Evolutionary conservation across 1,140 invertebrate species (phyloP).

Genomic region (Drosophila subobscura): DNA sequence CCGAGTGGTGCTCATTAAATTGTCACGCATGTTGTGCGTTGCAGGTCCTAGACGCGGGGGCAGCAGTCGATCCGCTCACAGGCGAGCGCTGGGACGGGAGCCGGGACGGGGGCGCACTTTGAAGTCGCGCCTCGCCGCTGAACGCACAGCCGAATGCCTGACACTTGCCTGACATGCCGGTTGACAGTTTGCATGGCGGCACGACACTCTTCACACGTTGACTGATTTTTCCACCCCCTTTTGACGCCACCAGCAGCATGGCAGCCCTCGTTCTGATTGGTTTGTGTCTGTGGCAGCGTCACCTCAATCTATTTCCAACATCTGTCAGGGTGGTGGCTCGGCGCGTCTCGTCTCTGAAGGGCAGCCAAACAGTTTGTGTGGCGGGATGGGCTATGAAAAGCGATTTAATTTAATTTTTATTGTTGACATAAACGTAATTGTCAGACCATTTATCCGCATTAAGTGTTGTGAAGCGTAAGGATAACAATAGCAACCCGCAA

Average conservation of each 20-base stretch:
- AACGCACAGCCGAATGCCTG: conserved; percentile 59
- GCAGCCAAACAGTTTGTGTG: background rate
- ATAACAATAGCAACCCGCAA: conserved; percentile 58
- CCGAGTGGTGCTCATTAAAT: conserved; percentile 71
- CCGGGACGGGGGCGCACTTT: conserved; percentile 53
- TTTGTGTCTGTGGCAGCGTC: conserved; percentile 45
- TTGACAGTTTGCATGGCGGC: conserved; percentile 75
- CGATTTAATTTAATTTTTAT: conserved; percentile 83
- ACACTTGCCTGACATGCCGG: conserved; percentile 76
- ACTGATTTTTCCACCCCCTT: conserved; percentile 29
- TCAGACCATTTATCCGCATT: conserved; percentile 83
- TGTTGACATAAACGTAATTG: conserved; percentile 83
- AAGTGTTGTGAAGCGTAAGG: conserved; percentile 79
- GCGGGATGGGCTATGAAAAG: conserved; percentile 59
- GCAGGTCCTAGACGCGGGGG: background rate
- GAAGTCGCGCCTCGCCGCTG: conserved; percentile 50
- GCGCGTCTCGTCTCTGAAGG: background rate
- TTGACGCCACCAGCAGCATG: background rate
- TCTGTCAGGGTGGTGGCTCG: conserved; percentile 53
- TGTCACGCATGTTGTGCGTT: conserved; percentile 77
- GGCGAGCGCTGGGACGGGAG: conserved; percentile 9
- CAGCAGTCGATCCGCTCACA: background rate
- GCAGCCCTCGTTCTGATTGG: conserved; percentile 53
- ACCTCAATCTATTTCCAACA: conserved; percentile 75
- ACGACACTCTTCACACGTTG: conserved; percentile 68